Base-by-base conservation (phyloP, 1,140 invertebrate genomes). In the Tenebrio molitor region DNA sequence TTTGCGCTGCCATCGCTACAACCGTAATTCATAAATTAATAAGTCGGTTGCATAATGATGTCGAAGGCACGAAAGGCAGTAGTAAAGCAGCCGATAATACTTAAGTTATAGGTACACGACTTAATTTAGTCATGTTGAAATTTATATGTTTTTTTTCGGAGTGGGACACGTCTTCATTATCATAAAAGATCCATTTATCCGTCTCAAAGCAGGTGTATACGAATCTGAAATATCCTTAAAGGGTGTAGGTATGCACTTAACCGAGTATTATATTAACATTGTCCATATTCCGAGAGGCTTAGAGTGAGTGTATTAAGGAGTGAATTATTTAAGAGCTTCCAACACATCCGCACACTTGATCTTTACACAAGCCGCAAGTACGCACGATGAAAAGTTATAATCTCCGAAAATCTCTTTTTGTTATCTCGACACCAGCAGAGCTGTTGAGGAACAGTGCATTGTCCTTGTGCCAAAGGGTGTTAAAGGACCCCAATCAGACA, bases 401-500 rank as follows among this genome's bases (percentile, higher is more conserved):
- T 71, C 69, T 71, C 36, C 69, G 5, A 21, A 71, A 71, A 63
- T 65, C 69, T 71, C 69, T 62, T 41, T 71, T 71, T 71, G 68
- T 70, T 70, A 50, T 50, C 67, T 41, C 46, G 17, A 41, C 14
- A 23, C 21, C 23, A 62, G 68, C 19, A 39, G 68, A 4, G 58
- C 15, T 23, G 16, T 39, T 70, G 25, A 70, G 19, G 44, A 46
- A 21, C 19, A 15, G 33, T 29, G 36, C 17, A 70, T 70, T 70
- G 69, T 71, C 69, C 69, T 71, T 58, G 33, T 53, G 69, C 69
- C 53, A 64, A 71, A 71, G 46, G 69, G 69, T 71, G 69, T 71
- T 63, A 71, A 71, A 71, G 64, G 53, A 63, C 53, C 53, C 67
- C 34, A 36, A 70, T 70, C 46, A 70, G 46, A 34, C 36, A 70